Evolutionary conservation across 2,888 invertebrate genomes (phyloP).

Genomic region (Lapara coniferarum): DNA sequence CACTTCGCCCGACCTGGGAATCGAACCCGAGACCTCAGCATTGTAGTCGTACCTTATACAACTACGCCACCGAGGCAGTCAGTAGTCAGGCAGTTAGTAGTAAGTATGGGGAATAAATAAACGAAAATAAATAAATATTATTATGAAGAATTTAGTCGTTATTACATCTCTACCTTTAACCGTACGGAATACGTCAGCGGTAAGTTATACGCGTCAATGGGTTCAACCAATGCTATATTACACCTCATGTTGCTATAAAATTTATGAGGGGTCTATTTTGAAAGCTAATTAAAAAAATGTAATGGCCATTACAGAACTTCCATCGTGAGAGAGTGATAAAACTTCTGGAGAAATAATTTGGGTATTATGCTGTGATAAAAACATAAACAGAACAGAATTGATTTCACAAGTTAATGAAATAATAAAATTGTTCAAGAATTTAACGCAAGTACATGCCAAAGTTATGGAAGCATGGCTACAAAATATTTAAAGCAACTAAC

Average conservation of each 20-base stretch:
- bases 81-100: no score
- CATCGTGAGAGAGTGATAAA: slow-evolving; percentile 78
- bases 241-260: slow-evolving; percentile 73
- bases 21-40: no score
- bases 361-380: slow-evolving; percentile 43
- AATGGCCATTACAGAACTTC: slow-evolving; percentile 68
- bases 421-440: background rate
- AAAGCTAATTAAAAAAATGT: slow-evolving; percentile 76
- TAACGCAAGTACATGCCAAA: background rate
- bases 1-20: no score
- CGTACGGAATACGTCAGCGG: slow-evolving; percentile 56
- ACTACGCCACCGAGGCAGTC: no score
- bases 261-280: slow-evolving; percentile 78
- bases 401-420: slow-evolving; percentile 28
- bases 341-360: slow-evolving; percentile 60
- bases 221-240: slow-evolving; percentile 54
- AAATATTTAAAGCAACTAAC: background rate
- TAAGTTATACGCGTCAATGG: slow-evolving; percentile 44
- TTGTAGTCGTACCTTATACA: no score
- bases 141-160: background rate
- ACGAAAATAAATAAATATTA: no score
- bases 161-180: slow-evolving; percentile 22
- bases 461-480: background rate
- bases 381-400: slow-evolving; percentile 41
- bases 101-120: no score